Evolutionary conservation across 2,888 invertebrate species (phyloP).

Genomic region (Dicranocentrus wangi): DNA sequence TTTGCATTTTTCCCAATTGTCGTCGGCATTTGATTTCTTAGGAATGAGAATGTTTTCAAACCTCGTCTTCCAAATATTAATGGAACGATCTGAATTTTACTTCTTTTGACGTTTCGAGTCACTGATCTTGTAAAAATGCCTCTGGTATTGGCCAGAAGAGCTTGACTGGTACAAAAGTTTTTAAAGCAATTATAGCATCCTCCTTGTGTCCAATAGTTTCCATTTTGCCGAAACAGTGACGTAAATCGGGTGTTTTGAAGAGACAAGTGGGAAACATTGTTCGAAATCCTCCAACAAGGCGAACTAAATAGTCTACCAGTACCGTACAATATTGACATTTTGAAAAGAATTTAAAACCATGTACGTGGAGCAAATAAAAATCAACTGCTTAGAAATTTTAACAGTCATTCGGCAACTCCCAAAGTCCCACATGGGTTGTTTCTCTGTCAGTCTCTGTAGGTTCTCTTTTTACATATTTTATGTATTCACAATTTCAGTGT

Average conservation of each 20-base stretch:
- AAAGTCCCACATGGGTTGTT: background rate
- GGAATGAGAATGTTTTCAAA: background rate
- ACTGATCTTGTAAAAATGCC: background rate
- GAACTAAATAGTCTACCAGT: background rate
- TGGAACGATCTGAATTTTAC: background rate
- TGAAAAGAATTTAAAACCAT: background rate
- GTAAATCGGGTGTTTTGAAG: background rate
- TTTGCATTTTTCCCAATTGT: background rate
- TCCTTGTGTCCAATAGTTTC: conserved; percentile 57
- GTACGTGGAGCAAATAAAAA: background rate
- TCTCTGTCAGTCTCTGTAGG: too few relatives aligned
- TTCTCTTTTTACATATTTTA: too few relatives aligned
- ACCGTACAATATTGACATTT: conserved; percentile 21
- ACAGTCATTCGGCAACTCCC: background rate
- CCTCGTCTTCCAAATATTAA: background rate
- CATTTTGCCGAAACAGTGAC: background rate
- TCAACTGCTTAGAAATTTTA: background rate
- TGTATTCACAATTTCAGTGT: too few relatives aligned
- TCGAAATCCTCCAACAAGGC: background rate
- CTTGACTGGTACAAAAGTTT: conserved; percentile 28
- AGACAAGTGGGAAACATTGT: background rate
- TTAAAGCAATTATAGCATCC: conserved; percentile 30
- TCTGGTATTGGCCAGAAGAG: background rate
- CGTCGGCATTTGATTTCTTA: conserved; percentile 27
- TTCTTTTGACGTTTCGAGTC: background rate